Conservation (phyloP, 2,113 vertebrate species). For the Gopherus flavomarginatus region DNA sequence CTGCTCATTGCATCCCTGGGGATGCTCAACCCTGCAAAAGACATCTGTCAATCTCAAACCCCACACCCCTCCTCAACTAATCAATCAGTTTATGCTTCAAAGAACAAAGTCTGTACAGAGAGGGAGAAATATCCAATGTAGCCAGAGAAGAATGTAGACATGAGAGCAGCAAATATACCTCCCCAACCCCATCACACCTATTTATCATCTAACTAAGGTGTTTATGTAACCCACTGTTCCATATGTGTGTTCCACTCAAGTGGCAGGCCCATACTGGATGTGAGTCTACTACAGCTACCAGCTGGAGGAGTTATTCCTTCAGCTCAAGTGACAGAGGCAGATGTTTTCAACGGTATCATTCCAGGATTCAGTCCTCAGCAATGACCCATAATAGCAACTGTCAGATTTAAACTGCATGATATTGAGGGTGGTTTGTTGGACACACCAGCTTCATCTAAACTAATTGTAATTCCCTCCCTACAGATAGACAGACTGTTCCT, state of each 20-base stretch:
- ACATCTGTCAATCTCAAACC: not conserved
- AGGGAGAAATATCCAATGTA: accelerated
- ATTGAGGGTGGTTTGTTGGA: not conserved
- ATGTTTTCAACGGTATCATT: not conserved
- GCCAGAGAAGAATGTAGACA: not conserved
- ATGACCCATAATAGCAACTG: not conserved
- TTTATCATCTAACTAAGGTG: not conserved
- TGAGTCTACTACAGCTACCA: not conserved
- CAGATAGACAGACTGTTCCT: not conserved
- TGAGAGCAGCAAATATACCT: not conserved
- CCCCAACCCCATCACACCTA: not conserved
- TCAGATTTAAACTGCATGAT: not conserved
- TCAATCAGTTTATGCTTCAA: not conserved
- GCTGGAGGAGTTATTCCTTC: not conserved
- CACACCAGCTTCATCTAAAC: not conserved
- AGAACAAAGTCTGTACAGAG: not conserved
- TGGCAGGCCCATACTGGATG: not conserved
- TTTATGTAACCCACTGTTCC: not conserved
- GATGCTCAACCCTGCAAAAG: not conserved
- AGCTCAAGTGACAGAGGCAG: not conserved
- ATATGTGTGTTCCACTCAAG: accelerated
- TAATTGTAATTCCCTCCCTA: not conserved
- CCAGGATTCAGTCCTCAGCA: not conserved
- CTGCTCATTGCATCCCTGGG: not conserved
- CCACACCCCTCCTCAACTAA: not conserved